Percentiles rank a stretch among this genome's conserved stretches.
phyloP scores from a whole-genome alignment of 2,113 vertebrate genomes.

The Ciconia stormi region DNA sequence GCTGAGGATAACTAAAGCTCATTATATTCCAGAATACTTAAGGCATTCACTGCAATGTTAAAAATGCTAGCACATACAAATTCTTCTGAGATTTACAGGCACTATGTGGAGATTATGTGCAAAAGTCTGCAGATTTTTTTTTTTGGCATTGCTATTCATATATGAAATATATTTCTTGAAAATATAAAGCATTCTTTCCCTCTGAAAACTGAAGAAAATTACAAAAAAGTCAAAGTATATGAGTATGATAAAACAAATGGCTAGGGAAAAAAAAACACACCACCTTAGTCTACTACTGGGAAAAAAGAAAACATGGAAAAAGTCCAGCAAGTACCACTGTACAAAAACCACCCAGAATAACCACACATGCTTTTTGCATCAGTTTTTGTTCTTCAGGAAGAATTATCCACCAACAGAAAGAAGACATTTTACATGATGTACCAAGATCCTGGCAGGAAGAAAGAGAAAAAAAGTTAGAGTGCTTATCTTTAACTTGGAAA shows the following conservation, averaged over 20 bases:
- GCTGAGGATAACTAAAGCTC: conserved; percentile 5
- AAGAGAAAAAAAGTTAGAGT: background rate
- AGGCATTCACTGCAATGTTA: background rate
- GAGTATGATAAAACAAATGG: conserved; percentile 36
- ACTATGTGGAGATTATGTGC: conserved; percentile 74
- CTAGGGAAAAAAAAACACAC: background rate
- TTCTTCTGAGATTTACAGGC: conserved; percentile 67
- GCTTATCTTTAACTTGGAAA: background rate
- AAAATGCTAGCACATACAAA: background rate
- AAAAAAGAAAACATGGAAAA: conserved; percentile 42
- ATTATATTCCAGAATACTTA: conserved; percentile 3
- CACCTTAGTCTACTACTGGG: conserved; percentile 32
- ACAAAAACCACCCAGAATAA: conserved; percentile 57
- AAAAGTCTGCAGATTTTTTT: conserved; percentile 70
- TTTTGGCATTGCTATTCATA: conserved; percentile 58
- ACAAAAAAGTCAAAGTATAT: conserved; percentile 30
- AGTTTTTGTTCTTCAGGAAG: conserved; percentile 68
- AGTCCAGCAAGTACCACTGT: conserved; percentile 27
- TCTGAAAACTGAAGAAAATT: conserved; percentile 60
- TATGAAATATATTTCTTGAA: conserved; percentile 73
- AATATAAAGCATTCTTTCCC: conserved; percentile 76
- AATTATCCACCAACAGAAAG: conserved; percentile 42
- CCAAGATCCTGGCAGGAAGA: conserved; percentile 20
- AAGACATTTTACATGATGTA: background rate
- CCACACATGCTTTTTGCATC: conserved; percentile 7